Conservation (phyloP, 2,888 invertebrate genomes). For the Ligdia adustata region DNA sequence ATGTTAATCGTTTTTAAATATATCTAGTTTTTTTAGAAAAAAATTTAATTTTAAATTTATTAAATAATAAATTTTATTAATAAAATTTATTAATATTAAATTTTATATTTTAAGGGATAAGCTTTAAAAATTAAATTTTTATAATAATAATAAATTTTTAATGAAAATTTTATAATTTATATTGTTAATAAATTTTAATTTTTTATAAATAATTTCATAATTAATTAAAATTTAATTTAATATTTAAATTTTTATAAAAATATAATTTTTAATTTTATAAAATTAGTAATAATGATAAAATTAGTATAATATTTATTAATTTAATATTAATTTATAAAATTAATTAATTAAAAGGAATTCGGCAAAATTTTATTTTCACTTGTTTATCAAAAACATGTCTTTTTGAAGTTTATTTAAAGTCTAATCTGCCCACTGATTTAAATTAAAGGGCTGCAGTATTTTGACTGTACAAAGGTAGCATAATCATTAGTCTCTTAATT, state of each 20-base stretch:
- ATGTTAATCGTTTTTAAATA: slow-evolving; percentile 86
- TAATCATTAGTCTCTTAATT: slow-evolving; percentile 91
- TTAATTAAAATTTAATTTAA: slow-evolving; percentile 50
- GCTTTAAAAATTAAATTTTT: slow-evolving; percentile 83
- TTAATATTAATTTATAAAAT: slow-evolving; percentile 47
- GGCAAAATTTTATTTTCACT: slow-evolving; percentile 86
- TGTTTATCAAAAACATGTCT: slow-evolving; percentile 92
- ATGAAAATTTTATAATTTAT: slow-evolving; percentile 81
- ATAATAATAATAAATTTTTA: slow-evolving; percentile 65
- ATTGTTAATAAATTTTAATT: slow-evolving; percentile 82
- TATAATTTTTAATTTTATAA: slow-evolving; percentile 68
- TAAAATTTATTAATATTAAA: slow-evolving; percentile 46
- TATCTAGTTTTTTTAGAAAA: slow-evolving; percentile 88
- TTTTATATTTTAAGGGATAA: slow-evolving; percentile 84
- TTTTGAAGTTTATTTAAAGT: slow-evolving; percentile 86
- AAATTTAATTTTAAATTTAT: slow-evolving; percentile 80
- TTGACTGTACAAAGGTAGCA: slow-evolving; percentile 92
- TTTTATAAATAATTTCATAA: slow-evolving; percentile 71
- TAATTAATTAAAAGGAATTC: slow-evolving; percentile 84
- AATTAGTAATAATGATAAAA: slow-evolving; percentile 83
- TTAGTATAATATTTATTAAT: slow-evolving; percentile 73
- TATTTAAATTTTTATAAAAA: slow-evolving; percentile 75
- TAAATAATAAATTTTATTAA: slow-evolving; percentile 60
- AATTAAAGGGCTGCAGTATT: slow-evolving; percentile 91
- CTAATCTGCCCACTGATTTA: slow-evolving; percentile 88